phyloP scores from a whole-genome alignment of 2,113 vertebrate genomes.

The Cathartes aura region DNA sequence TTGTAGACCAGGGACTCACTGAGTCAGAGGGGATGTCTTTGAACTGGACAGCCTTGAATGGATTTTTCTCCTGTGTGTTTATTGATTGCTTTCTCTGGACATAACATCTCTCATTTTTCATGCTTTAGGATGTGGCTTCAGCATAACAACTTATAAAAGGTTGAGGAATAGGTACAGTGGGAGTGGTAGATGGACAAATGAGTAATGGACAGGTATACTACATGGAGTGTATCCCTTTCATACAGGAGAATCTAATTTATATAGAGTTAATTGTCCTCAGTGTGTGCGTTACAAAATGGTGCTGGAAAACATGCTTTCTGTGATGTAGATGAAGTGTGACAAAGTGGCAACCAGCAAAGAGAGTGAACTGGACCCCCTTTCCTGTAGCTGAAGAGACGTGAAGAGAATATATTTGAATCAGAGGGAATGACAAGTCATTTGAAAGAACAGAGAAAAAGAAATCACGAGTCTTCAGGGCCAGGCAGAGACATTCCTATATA shows the following conservation, averaged over 20 bases:
- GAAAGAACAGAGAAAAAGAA: background rate
- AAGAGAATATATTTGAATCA: background rate
- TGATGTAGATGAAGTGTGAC: background rate
- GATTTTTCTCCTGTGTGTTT: background rate
- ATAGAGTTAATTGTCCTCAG: background rate
- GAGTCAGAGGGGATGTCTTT: background rate
- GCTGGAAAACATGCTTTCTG: background rate
- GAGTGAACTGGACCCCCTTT: background rate
- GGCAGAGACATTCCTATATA: background rate
- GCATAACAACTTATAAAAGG: background rate
- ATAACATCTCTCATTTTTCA: background rate
- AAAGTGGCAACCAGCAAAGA: background rate
- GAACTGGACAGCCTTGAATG: background rate
- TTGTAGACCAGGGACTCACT: background rate
- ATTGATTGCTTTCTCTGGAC: background rate
- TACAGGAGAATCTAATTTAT: background rate
- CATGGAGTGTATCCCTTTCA: background rate
- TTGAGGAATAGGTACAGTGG: background rate
- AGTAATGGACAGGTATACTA: fast-evolving
- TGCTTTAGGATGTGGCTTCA: background rate
- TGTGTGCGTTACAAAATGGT: background rate
- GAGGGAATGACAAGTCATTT: background rate
- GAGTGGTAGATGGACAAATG: background rate
- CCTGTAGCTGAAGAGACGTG: background rate
- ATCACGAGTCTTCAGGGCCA: background rate